Evolutionary conservation across 1,140 invertebrate genomes (phyloP).

Genomic region (Diprion similis): DNA sequence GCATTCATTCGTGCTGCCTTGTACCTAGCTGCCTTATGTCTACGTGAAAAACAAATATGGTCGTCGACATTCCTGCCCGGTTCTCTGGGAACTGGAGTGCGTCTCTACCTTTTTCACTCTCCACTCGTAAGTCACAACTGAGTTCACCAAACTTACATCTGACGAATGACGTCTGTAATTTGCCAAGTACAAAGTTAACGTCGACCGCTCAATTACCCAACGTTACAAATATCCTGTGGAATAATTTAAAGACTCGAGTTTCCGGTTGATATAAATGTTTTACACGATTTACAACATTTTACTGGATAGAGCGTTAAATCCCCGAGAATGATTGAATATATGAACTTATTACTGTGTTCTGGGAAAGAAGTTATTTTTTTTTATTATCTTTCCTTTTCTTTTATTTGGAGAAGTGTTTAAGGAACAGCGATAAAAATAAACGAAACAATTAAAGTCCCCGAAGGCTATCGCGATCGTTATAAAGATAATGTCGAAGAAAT

Average conservation of each 20-base stretch:
- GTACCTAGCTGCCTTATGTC: neutral
- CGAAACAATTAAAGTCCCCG: neutral
- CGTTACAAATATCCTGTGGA: too few species aligned
- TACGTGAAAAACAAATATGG: constrained; percentile 18
- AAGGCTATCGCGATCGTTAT: neutral
- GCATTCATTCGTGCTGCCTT: constrained; percentile 16
- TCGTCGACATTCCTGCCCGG: constrained; percentile 37
- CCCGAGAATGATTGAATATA: too few species aligned
- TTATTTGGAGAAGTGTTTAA: neutral
- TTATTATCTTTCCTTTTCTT: neutral
- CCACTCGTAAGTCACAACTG: constrained; percentile 25
- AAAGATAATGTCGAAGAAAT: neutral
- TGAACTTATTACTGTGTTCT: too few species aligned
- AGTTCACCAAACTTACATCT: neutral
- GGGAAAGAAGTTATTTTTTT: neutral
- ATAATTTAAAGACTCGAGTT: too few species aligned
- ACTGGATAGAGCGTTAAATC: too few species aligned
- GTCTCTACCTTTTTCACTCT: constrained; percentile 34
- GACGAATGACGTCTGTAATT: too few species aligned
- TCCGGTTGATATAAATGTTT: too few species aligned
- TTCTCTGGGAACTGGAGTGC: constrained; percentile 33
- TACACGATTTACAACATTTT: too few species aligned
- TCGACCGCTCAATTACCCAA: too few species aligned
- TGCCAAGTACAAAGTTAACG: too few species aligned
- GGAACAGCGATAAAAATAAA: neutral